A percentile compares a stretch with the other conserved stretches of the same genome.
Evolutionary conservation across 2,113 vertebrate genomes (phyloP).

Genomic region (Cyphomyrus discorhynchus): DNA sequence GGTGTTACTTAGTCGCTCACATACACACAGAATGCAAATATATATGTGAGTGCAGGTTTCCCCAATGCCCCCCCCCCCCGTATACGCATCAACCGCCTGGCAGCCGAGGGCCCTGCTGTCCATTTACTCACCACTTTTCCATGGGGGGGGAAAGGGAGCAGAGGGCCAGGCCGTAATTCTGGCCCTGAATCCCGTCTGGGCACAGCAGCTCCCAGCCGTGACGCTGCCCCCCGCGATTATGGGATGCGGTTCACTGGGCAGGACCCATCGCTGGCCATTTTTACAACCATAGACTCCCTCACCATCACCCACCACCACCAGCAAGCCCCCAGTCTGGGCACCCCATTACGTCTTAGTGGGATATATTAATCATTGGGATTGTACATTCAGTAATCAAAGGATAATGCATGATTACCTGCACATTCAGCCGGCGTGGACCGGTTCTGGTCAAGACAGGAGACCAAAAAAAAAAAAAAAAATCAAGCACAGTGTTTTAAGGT

Average conservation of each 20-base stretch:
- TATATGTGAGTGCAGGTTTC: background rate
- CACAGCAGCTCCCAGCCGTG: background rate
- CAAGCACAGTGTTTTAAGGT: conserved; percentile 58
- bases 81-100: background rate
- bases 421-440: conserved; percentile 30
- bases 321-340: background rate
- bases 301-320: background rate
- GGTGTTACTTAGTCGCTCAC: background rate
- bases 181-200: background rate
- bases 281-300: background rate
- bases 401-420: conserved; percentile 31
- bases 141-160: background rate
- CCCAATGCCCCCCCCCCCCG: background rate
- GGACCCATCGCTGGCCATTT: background rate
- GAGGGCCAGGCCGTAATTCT: background rate
- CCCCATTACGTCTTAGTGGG: conserved; percentile 32
- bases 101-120: background rate
- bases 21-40: background rate
- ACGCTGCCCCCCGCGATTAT: background rate
- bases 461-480: conserved; percentile 33
- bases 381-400: conserved; percentile 21
- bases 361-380: conserved; percentile 49
- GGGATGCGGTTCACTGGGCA: background rate
- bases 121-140: background rate
- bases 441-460: conserved; percentile 30